Base-by-base conservation (phyloP, 2,888 invertebrate genomes). In the Abrostola triplasia region DNA sequence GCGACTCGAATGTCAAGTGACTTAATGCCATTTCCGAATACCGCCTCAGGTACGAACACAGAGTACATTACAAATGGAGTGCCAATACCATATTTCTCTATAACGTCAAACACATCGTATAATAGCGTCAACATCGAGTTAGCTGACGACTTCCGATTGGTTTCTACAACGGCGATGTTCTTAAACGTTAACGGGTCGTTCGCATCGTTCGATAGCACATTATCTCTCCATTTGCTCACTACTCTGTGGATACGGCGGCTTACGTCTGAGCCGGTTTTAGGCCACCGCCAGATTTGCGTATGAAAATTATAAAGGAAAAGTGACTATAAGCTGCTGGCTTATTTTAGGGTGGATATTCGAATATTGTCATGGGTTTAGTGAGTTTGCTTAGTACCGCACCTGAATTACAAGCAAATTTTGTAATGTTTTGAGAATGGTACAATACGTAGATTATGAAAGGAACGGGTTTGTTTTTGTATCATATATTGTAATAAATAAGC, bases 221-320 rank as follows among this genome's bases (percentile, higher is more conserved):
- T 49, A 5, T 6, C 7, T 10, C 13, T 70, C 48, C 58, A 50
- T 35, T 13, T 13, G 4, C 0, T 70, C 8, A 5, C 6, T 57
- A 42, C 37, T 71, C 64, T 36, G 47, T 59, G 64, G 38, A 0
- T 7, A 41, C 5, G 11, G 36, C 50, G 59, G 74, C 68, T 77
- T 71, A 73, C 6, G 59, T 66, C 59, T 77, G 73, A 80, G 72
- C 68, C 64, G 69, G 70, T 73, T 77, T 81, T 73, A 66, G 73
- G 77, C 42, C 64, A 68, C 67, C 42, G 12, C 44, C 70, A 70
- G 70, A 77, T 80, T 81, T 73, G 61, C 76, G 68, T 80, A 62
- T 71, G 74, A 76, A 80, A 77, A 77, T 76, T 74, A 71, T 73
- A 71, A 77, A 70, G 69, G 66, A 76, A 77, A 68, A 67, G 73